Evolutionary conservation across 2,888 invertebrate genomes (phyloP), one percentile per base, ranked within the genome.

Genomic region (Drosophila barbarae): DNA sequence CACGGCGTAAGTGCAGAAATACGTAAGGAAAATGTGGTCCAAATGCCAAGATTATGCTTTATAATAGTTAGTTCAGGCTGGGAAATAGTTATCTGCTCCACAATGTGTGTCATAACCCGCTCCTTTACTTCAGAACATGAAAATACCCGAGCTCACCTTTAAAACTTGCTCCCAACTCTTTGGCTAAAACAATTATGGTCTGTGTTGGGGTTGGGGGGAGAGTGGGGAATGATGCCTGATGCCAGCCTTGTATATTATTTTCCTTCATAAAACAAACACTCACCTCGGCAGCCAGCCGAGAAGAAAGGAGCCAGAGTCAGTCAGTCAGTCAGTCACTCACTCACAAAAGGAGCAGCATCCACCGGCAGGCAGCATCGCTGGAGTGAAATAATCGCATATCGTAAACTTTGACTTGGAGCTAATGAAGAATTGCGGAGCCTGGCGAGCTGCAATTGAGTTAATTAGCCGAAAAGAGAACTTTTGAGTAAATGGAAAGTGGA

Each of bases 231-330:
- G 28, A 44, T 15, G 28, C 46, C 18, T 32, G 30, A 21, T 47
- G 46, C 18, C 32, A 21, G 46, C 30, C 30, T 46, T 59, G 53
- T 73, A 65, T 71, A 74, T 76, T 74, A 76, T 74, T 71, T 73
- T 63, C 57, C 46, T 61, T 63, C 65, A 76, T 66, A 71, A 76
- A 71, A 55, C 74, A 76, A 76, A 74, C 74, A 68, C 69, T 74
- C 70, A 70, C 70, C 73, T 56, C 52, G 73, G 59, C 54, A 60
- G 63, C 44, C 56, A 53, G 26, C 15, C 26, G 42, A 42, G 42
- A n/a, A 26, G 44, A 2, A 41, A 41, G 23, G 44, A 44, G 44
- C 28, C 39, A 38, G 6, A 38, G 36, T 23, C 58, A 63, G 63
- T 42, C 55, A 56, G 32, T 23, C 47, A 34, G 10, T 58, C 18